Conservation (phyloP, 2,888 invertebrate species). For the Germaria angustata region DNA sequence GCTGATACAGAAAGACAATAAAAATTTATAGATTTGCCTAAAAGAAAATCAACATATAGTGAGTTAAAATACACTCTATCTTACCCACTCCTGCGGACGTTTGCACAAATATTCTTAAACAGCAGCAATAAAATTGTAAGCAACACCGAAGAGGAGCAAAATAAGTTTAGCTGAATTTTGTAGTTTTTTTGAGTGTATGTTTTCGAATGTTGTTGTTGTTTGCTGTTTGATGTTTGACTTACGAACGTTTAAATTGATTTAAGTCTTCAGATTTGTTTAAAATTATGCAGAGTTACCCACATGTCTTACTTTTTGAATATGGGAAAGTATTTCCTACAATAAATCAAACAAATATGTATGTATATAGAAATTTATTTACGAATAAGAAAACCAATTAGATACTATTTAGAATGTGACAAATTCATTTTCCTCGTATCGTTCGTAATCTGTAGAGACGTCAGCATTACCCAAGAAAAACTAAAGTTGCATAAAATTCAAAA, state of each 20-base stretch:
- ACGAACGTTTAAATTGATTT: slow-evolving; percentile 7
- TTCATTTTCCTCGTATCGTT: no score
- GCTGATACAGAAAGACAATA: slow-evolving; percentile 46
- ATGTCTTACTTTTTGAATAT: background rate
- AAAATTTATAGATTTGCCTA: slow-evolving; percentile 56
- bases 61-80: background rate
- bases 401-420: no score
- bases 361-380: no score
- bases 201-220: slow-evolving; percentile 14
- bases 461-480: no score
- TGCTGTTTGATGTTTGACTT: slow-evolving; percentile 37
- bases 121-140: slow-evolving; percentile 15
- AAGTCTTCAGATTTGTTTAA: slow-evolving; percentile 1
- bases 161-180: slow-evolving; percentile 41
- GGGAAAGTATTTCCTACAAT: no score
- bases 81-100: background rate
- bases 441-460: no score
- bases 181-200: slow-evolving; percentile 44
- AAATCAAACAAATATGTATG: no score
- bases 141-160: slow-evolving; percentile 19
- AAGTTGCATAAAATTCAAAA: no score
- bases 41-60: slow-evolving; percentile 41
- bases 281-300: slow-evolving; percentile 13
- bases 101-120: slow-evolving; percentile 2
- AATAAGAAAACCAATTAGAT: no score